These are phyloP conservation scores for Parotocinclus haroldoi DNA, from an alignment of 2,797 vertebrate genomes.

Conservation along the genomic window DNA sequence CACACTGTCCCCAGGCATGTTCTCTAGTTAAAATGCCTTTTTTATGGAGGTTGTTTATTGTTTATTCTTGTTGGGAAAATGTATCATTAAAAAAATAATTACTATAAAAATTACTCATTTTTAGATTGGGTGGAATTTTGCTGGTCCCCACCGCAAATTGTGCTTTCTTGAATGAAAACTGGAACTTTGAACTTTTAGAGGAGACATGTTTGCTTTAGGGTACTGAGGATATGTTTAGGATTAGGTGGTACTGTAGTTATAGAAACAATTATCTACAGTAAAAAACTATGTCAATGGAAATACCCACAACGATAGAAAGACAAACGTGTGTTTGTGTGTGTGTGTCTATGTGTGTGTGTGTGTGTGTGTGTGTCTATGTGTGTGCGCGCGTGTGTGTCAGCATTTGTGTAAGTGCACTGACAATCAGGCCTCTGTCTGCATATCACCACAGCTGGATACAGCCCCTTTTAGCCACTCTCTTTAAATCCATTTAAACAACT, in stretches of 20 bases:
- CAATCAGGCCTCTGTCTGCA: conserved; percentile 72
- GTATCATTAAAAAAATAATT: too few species aligned
- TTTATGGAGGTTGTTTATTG: conserved; percentile 2
- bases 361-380: conserved; percentile 8
- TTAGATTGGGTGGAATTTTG: too few species aligned
- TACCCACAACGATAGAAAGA: too few species aligned
- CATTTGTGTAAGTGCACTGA: conserved; percentile 49
- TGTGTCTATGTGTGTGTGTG: conserved; percentile 22
- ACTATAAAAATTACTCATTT: too few species aligned
- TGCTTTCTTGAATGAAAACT: too few species aligned
- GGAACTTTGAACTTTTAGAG: neutral
- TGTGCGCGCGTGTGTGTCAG: conserved; percentile 6
- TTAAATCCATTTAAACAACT: conserved; percentile 29
- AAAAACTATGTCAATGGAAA: too few species aligned
- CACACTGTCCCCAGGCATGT: conserved; percentile 51
- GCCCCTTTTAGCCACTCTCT: conserved; percentile 29
- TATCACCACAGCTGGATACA: conserved; percentile 71
- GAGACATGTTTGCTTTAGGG: neutral
- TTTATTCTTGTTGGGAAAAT: too few species aligned
- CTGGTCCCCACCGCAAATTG: too few species aligned
- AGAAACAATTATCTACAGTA: too few species aligned
- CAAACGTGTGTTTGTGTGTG: too few species aligned
- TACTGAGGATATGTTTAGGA: too few species aligned
- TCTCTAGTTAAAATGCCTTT: conserved; percentile 16
- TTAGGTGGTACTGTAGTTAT: too few species aligned